These are phyloP conservation scores for Pollicipes pollicipes DNA, from an alignment of 1,140 invertebrate genomes.

Conservation along the genomic window DNA sequence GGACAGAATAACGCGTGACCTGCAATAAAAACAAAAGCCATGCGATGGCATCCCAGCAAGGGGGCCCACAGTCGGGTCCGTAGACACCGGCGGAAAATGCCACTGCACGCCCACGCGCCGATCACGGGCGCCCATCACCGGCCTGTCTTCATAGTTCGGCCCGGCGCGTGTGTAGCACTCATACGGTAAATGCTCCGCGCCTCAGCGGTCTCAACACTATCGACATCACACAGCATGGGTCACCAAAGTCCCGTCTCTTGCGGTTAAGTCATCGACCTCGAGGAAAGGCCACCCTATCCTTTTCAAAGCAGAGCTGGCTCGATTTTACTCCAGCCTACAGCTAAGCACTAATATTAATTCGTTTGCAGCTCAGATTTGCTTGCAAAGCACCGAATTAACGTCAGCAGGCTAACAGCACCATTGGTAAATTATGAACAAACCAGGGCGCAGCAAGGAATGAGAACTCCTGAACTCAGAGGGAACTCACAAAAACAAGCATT, in stretches of 20 bases:
- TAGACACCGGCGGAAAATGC: neutral
- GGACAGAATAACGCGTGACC: too few species aligned
- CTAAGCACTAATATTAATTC: neutral
- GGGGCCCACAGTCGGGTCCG: neutral
- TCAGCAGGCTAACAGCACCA: neutral
- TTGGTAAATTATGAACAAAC: neutral
- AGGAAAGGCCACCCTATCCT: too few species aligned
- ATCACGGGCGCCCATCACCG: too few species aligned
- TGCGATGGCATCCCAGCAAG: neutral
- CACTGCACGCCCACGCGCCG: too few species aligned
- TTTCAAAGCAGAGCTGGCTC: too few species aligned
- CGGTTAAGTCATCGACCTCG: too few species aligned
- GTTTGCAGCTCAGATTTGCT: neutral
- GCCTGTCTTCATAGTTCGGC: too few species aligned
- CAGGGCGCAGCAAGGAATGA: neutral
- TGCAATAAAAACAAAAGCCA: neutral
- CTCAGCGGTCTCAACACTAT: neutral
- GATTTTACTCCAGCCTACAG: neutral
- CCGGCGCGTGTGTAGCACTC: too few species aligned
- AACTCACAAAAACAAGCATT: neutral
- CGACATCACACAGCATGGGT: neutral
- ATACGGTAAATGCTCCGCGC: too few species aligned
- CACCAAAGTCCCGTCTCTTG: neutral
- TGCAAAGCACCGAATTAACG: neutral
- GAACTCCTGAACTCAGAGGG: neutral